Base-by-base conservation (phyloP, 2,797 vertebrate genomes). In the Alosa sapidissima region DNA sequence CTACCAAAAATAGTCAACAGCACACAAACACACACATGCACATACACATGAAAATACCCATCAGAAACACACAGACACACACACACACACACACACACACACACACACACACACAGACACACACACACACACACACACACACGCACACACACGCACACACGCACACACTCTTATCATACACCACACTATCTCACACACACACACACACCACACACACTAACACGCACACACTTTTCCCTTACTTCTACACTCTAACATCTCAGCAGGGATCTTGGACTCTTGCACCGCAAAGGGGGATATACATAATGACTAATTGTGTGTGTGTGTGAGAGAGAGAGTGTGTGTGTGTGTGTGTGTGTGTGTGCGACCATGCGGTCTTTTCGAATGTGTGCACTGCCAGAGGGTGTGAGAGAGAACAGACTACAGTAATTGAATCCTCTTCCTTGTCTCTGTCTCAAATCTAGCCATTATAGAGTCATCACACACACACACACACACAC, bases 361-460 rank as follows among this genome's bases (percentile, higher is more conserved):
- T 47, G 21, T 75, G 55, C 36, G 28, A 9, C 65, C 65, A 68
- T 68, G 65, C 65, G 28, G 48, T 84, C 36, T 81, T 41, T 86
- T 54, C 47, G 68, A 33, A 55, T 90, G 85, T 90, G 85, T 88
- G 85, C 88, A 88, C 91, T 86, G 93, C 94, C 92, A 92, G 72
- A 81, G 93, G 93, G 92, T 93, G 92, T 91, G 91, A 94, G 94
- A 89, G 93, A 94, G 92, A 95, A 94, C 93, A 94, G 93, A 91
- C 92, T 90, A 87, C 94, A 92, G 92, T 94, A 95, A 95, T 95
- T 95, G 93, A 94, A 95, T 95, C 93, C 83, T 52, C 83, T 87
- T 90, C 82, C 85, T 86, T 89, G 89, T 89, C 89, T 89, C 87
- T 87, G 91, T 88, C 87, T 89, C 87, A 88, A 88, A 88, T 89